Evolutionary conservation across 2,113 vertebrate species (phyloP).

Genomic region (Apodemus speciosus): DNA sequence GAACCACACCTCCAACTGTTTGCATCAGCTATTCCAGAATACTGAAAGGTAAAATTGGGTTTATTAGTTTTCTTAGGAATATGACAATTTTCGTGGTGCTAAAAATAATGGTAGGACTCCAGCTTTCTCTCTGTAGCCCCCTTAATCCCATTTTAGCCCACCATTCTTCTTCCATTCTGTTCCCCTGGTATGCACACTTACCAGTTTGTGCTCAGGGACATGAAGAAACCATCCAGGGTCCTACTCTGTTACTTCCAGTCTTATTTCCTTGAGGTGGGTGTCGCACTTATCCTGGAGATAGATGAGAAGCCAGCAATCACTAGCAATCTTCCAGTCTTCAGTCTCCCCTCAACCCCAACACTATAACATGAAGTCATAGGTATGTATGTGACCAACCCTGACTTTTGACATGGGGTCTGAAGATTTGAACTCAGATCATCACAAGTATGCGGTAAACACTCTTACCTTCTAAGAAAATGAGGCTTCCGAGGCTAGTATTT

Average conservation of each 20-base stretch:
- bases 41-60: neutral
- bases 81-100: neutral
- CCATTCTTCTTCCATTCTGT: neutral
- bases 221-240: neutral
- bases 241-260: neutral
- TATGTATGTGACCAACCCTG: neutral
- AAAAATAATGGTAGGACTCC: neutral
- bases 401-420: neutral
- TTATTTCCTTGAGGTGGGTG: neutral
- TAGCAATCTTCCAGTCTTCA: neutral
- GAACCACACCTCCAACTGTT: neutral
- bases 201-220: neutral
- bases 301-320: neutral
- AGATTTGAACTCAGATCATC: neutral
- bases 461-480: neutral
- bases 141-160: neutral
- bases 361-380: too few species aligned
- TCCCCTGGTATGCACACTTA: neutral
- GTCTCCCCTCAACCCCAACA: fast-evolving
- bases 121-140: neutral
- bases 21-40: neutral
- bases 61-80: neutral
- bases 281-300: neutral
- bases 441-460: neutral
- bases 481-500: neutral